phyloP scores from a whole-genome alignment of 2,113 vertebrate genomes.

The Apteryx mantelli region DNA sequence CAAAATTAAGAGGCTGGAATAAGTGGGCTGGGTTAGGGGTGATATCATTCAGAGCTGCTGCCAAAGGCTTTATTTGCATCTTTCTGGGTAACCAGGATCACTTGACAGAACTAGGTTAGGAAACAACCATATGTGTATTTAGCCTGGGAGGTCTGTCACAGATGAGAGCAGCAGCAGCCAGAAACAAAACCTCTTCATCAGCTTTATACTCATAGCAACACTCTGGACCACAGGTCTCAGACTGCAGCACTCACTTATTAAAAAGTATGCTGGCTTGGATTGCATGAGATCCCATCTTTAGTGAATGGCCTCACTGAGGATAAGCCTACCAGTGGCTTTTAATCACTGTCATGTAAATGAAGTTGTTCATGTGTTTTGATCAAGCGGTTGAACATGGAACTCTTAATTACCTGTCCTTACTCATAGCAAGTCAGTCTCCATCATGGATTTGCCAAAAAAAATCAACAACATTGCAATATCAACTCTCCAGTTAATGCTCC shows the following conservation, averaged over 20 bases:
- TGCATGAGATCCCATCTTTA: background rate
- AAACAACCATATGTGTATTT: slow-evolving; percentile 55
- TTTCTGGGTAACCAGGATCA: slow-evolving; percentile 33
- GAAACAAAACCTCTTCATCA: slow-evolving; percentile 31
- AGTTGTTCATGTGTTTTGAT: background rate
- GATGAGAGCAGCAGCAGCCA: slow-evolving; percentile 42
- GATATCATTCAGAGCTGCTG: background rate
- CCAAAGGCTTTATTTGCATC: slow-evolving; percentile 30
- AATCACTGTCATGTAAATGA: background rate
- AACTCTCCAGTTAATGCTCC: background rate
- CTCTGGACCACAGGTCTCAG: background rate
- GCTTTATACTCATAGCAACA: background rate
- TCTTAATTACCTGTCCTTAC: background rate
- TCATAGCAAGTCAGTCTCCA: accelerated
- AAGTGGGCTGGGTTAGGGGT: background rate
- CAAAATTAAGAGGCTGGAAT: background rate
- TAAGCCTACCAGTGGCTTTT: background rate
- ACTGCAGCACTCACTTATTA: background rate
- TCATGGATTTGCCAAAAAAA: background rate
- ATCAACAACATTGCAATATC: background rate
- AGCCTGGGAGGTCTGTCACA: slow-evolving; percentile 48
- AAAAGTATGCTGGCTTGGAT: background rate
- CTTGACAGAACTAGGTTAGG: slow-evolving; percentile 61
- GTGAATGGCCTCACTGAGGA: background rate
- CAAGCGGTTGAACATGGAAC: background rate